These are phyloP conservation scores for Automeris io DNA, from an alignment of 2,888 invertebrate species.

Conservation along the genomic window DNA sequence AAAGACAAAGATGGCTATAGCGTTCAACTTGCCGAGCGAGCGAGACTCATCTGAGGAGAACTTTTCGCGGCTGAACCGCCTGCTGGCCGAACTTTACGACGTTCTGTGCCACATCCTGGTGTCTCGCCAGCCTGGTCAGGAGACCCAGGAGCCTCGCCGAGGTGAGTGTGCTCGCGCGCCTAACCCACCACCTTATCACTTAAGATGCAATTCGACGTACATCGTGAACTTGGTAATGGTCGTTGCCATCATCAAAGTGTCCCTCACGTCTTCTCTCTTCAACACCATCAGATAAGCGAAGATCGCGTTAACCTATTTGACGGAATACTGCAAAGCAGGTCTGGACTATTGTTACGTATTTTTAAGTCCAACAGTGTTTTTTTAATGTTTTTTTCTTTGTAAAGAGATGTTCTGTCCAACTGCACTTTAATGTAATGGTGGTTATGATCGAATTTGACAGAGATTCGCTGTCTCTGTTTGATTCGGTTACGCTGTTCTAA, in stretches of 20 bases:
- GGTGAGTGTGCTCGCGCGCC: slow-evolving; percentile 73
- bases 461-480: slow-evolving; percentile 30
- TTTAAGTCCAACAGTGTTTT: slow-evolving; percentile 64
- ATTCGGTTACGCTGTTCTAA: slow-evolving; percentile 37
- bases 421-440: slow-evolving; percentile 75
- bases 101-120: slow-evolving; percentile 76
- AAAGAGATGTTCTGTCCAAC: slow-evolving; percentile 73
- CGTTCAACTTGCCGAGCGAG: slow-evolving; percentile 75
- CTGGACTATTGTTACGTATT: slow-evolving; percentile 72
- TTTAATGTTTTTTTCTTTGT: slow-evolving; percentile 38
- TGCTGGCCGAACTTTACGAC: slow-evolving; percentile 74
- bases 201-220: slow-evolving; percentile 78
- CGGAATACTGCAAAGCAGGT: slow-evolving; percentile 73
- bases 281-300: slow-evolving; percentile 73
- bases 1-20: slow-evolving; percentile 77
- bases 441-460: slow-evolving; percentile 43
- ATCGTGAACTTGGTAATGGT: slow-evolving; percentile 75
- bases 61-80: slow-evolving; percentile 76
- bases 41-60: slow-evolving; percentile 75
- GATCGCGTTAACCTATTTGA: slow-evolving; percentile 68
- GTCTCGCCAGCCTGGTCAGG: slow-evolving; percentile 68
- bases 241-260: slow-evolving; percentile 71
- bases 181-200: slow-evolving; percentile 73
- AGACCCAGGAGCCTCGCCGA: slow-evolving; percentile 66
- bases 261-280: slow-evolving; percentile 71